Conservation (phyloP, 2,888 invertebrate species). For the Thereva nobilitata region DNA sequence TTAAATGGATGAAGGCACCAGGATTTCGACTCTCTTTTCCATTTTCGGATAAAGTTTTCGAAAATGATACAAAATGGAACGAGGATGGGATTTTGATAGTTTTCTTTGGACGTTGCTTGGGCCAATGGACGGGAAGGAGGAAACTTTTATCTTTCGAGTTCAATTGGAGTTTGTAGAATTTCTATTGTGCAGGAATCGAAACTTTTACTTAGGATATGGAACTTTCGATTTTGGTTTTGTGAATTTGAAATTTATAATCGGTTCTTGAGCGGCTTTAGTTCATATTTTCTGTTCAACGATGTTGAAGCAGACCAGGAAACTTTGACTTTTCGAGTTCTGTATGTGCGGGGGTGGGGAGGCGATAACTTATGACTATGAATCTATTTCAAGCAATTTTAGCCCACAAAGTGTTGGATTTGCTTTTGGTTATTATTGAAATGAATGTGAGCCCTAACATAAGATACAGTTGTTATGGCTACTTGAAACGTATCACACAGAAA, state of each 20-base stretch:
- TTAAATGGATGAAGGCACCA: not conserved
- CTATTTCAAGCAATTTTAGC: too few relatives aligned
- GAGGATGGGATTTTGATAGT: constrained; percentile 31
- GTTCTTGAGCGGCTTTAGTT: constrained; percentile 9
- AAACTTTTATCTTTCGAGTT: constrained; percentile 30
- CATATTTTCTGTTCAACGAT: not conserved
- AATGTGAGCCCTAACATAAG: too few relatives aligned
- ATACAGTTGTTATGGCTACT: too few relatives aligned
- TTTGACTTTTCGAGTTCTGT: too few relatives aligned
- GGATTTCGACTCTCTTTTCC: constrained; percentile 5
- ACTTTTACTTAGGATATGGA: constrained; percentile 24
- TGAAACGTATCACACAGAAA: too few relatives aligned
- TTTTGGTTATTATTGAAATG: too few relatives aligned
- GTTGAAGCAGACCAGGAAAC: too few relatives aligned
- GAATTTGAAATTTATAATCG: constrained; percentile 36
- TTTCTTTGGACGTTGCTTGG: not conserved
- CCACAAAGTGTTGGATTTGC: too few relatives aligned
- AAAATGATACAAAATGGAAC: constrained; percentile 30
- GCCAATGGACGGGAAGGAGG: not conserved
- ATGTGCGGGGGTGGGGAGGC: too few relatives aligned
- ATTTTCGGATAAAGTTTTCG: constrained; percentile 24
- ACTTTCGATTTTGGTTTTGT: constrained; percentile 33
- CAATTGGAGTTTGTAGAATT: constrained; percentile 31
- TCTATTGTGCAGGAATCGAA: constrained; percentile 34
- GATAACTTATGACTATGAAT: too few relatives aligned